Evolutionary conservation across 2,113 vertebrate genomes (phyloP).

Genomic region (Blennius ocellaris): DNA sequence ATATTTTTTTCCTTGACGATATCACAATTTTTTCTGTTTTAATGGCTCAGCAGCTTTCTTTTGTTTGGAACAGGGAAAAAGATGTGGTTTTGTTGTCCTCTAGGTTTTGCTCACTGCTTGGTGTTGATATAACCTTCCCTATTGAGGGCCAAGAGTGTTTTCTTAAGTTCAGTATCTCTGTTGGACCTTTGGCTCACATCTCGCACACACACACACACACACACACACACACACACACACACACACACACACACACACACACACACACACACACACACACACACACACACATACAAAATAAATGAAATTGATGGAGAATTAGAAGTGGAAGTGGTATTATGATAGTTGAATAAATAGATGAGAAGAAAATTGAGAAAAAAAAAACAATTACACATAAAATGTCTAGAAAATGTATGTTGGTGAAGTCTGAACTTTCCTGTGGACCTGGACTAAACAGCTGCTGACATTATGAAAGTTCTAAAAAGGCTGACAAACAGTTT

Average conservation of each 20-base stretch:
- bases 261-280: no score
- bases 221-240: no score
- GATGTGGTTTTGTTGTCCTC: conserved; percentile 43
- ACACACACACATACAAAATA: no score
- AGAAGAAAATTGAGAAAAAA: conserved; percentile 1
- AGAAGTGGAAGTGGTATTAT: background rate
- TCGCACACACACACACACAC: conserved; percentile 22
- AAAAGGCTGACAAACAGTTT: conserved; percentile 40
- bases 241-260: no score
- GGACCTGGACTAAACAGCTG: conserved; percentile 45
- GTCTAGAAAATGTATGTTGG: background rate
- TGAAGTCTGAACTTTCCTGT: conserved; percentile 18
- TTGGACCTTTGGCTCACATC: conserved; percentile 64
- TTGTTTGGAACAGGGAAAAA: conserved; percentile 26
- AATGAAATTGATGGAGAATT: conserved; percentile 6
- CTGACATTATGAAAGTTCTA: conserved; percentile 57
- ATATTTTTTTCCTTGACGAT: conserved; percentile 32
- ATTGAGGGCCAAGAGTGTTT: conserved; percentile 56
- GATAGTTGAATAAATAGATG: conserved; percentile 1
- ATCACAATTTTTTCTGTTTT: conserved; percentile 36
- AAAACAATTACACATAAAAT: conserved; percentile 8
- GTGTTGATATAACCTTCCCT: conserved; percentile 66
- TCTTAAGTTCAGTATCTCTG: conserved; percentile 64
- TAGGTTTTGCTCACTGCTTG: conserved; percentile 17
- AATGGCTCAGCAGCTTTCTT: conserved; percentile 10